Percentiles rank a stretch among this genome's conserved stretches.
Conservation (phyloP, 2,113 vertebrate species). For the Donacobius atricapilla region DNA sequence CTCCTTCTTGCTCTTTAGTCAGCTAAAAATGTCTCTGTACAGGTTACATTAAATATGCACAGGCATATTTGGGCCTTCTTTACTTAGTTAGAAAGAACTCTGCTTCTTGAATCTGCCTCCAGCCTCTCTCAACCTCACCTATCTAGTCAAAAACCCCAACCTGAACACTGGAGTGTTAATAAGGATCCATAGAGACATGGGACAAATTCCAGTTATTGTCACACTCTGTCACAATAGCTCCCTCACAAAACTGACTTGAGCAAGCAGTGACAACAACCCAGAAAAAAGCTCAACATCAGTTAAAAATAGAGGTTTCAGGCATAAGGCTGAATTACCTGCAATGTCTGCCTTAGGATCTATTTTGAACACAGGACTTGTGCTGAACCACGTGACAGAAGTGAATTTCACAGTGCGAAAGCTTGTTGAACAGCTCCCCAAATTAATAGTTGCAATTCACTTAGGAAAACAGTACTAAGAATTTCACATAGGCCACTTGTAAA, state of each 20-base stretch:
- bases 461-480: neutral
- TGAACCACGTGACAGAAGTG: neutral
- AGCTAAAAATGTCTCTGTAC: neutral
- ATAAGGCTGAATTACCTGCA: neutral
- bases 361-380: neutral
- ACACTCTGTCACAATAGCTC: neutral
- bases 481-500: neutral
- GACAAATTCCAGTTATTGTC: neutral
- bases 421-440: neutral
- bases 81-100: neutral
- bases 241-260: neutral
- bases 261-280: neutral
- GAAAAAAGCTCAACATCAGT: neutral
- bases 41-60: neutral
- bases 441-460: neutral
- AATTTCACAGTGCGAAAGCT: neutral
- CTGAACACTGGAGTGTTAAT: neutral
- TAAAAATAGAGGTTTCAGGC: neutral
- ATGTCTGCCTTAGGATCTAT: neutral
- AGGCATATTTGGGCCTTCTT: neutral
- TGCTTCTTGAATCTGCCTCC: neutral
- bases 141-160: neutral
- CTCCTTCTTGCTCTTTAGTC: neutral
- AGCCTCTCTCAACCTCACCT: neutral
- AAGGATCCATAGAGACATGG: neutral